Evolutionary conservation across 2,888 invertebrate species (phyloP), one percentile per base, ranked within the genome.

Genomic region (Ashinkailepas kermadecensis): DNA sequence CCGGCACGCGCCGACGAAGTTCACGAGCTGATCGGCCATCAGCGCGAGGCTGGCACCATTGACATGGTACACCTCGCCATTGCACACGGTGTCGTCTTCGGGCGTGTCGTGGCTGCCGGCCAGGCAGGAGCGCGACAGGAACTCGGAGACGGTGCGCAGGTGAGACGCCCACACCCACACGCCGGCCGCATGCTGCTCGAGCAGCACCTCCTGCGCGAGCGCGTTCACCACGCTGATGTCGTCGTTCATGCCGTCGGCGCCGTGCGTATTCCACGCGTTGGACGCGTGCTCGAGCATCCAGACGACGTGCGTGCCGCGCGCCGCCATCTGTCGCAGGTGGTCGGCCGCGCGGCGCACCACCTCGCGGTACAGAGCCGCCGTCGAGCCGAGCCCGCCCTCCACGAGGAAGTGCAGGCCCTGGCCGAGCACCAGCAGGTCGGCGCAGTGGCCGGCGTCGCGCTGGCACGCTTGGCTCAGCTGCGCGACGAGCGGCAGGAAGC

Each of bases 221-320:
- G 70, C 39, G 13, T 25, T 7, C 70, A 39, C 1, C 7, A 70
- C 70, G 15, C 12, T 12, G 39, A 70, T 70, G 39, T 70, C 70
- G 70, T 70, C 70, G 70, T 70, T 70, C 70, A 70, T 70, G 6
- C 1, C 70, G 3, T 70, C 70, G 15, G 39, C 25, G 70, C 15
- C 39, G 70, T 39, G 70, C 70, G 1, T 1, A 39, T 70, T 70
- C 39, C 70, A 39, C 15, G 39, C 6, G 70, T 70, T 70, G 70
- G 70, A 70, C 25, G 39, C 39, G 7, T 70, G 70, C 39, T 70
- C 70, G 11, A 70, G 70, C 70, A 70, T 70, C 70, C 70, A 70
- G 25, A 70, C 39, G 7, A 70, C 39, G 12, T 39, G 70, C 13
- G 70, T 70, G n/a, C 70, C 70, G 25, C 70, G 25, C 12, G 25